phyloP scores from a whole-genome alignment of 2,113 vertebrate genomes.

The Petrocephalus microphthalmus region DNA sequence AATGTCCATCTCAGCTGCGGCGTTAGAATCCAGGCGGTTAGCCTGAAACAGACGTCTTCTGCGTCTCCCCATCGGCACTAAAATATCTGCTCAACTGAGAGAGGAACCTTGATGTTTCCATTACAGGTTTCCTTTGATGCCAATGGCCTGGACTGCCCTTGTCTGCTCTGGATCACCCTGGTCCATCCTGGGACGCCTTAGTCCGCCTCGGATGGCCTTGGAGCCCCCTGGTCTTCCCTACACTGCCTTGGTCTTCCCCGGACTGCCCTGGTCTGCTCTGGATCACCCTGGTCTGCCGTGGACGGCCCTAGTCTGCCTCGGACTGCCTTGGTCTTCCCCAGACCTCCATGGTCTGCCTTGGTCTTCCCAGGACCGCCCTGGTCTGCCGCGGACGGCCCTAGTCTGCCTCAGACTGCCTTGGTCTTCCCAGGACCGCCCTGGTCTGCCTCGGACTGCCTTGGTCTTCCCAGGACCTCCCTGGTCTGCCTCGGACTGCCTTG shows the following conservation, averaged over 20 bases:
- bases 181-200: not conserved
- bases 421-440: no score
- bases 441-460: no score
- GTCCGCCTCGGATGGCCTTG: not conserved
- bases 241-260: no score
- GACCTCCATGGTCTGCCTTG: fast-evolving
- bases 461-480: no score
- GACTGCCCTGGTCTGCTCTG: no score
- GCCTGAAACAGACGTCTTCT: not conserved
- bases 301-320: no score
- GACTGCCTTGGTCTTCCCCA: no score
- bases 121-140: not conserved
- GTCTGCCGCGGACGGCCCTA: not conserved
- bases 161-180: not conserved
- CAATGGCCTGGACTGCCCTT: not conserved
- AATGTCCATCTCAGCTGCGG: not conserved
- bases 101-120: not conserved
- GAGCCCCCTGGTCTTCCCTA: not conserved
- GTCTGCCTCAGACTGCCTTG: no score
- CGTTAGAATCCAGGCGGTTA: not conserved
- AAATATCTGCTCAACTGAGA: not conserved
- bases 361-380: not conserved
- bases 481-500: no score
- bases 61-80: not conserved
- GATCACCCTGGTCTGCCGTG: no score